Evolutionary conservation across 1,140 invertebrate genomes (phyloP).

Genomic region (Epicauta chinensis): DNA sequence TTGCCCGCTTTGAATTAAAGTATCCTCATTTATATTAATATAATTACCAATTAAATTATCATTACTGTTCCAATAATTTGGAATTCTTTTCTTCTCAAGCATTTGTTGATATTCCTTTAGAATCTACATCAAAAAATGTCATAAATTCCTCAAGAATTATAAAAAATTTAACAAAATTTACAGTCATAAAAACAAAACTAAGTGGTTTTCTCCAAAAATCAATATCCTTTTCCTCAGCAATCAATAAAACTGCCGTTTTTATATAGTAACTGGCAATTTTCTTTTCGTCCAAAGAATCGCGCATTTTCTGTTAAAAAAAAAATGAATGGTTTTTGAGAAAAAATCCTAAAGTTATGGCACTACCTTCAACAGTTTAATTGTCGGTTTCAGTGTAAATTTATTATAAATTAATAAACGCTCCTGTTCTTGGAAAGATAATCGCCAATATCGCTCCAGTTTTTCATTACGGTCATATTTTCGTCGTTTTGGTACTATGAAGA

Average conservation of each 20-base stretch:
- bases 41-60: slow-evolving; percentile 7
- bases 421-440: slow-evolving; percentile 38
- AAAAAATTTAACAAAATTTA: too few relatives aligned
- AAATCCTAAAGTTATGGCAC: neutral
- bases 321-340: neutral
- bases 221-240: slow-evolving; percentile 33
- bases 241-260: slow-evolving; percentile 48
- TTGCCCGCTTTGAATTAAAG: slow-evolving; percentile 1
- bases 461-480: slow-evolving; percentile 11
- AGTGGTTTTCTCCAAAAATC: slow-evolving; percentile 42
- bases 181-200: slow-evolving; percentile 33
- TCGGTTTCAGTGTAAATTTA: slow-evolving; percentile 25
- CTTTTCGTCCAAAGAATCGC: slow-evolving; percentile 41
- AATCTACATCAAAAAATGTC: neutral
- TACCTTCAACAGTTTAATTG: slow-evolving; percentile 33
- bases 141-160: too few relatives aligned
- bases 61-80: slow-evolving; percentile 9
- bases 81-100: slow-evolving; percentile 2
- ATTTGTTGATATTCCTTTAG: slow-evolving; percentile 1
- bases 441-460: slow-evolving; percentile 26
- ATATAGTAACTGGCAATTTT: slow-evolving; percentile 49
- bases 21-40: neutral
- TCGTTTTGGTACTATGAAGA: slow-evolving; percentile 37
- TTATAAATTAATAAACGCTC: slow-evolving; percentile 29
- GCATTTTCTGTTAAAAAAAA: slow-evolving; percentile 42